Percentiles rank a stretch among this genome's conserved stretches.
Evolutionary conservation across 2,888 invertebrate species (phyloP).

Genomic region (Hemistola chrysoprasaria): DNA sequence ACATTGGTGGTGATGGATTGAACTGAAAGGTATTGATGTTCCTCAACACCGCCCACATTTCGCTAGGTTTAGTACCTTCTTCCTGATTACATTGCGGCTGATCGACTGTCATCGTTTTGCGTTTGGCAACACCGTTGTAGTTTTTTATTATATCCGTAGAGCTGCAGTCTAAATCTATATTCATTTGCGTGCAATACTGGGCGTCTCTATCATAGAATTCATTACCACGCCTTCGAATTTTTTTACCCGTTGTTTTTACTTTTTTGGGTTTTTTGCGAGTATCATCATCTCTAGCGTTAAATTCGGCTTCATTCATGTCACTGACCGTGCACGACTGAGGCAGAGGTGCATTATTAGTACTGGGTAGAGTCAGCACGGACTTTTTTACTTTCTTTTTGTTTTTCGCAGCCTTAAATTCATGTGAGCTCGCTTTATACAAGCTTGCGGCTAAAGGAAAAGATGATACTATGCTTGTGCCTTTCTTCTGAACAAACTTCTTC

Average conservation of each 20-base stretch:
- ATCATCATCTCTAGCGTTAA: constrained; percentile 40
- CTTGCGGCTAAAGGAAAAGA: constrained; percentile 57
- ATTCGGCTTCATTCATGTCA: constrained; percentile 69
- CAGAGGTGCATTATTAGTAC: constrained; percentile 41
- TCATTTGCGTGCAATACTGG: constrained; percentile 50
- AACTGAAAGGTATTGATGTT: constrained; percentile 66
- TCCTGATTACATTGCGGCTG: constrained; percentile 20
- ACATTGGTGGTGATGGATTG: constrained; percentile 56
- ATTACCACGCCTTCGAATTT: constrained; percentile 36
- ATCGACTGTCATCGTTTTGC: constrained; percentile 17
- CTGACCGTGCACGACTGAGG: constrained; percentile 62
- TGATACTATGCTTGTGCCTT: constrained; percentile 43
- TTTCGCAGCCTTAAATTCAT: constrained; percentile 53
- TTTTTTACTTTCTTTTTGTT: constrained; percentile 57
- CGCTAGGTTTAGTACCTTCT: constrained; percentile 43
- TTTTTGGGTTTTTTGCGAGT: constrained; percentile 46
- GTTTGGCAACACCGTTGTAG: constrained; percentile 40
- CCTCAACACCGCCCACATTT: constrained; percentile 66
- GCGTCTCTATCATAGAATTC: constrained; percentile 56
- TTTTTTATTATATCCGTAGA: constrained; percentile 51
- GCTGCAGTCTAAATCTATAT: constrained; percentile 54
- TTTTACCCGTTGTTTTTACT: constrained; percentile 32
- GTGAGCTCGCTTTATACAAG: constrained; percentile 67
- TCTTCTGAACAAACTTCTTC: constrained; percentile 50
- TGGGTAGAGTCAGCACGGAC: constrained; percentile 64